Percentiles rank a stretch among this genome's conserved stretches.
These are phyloP conservation scores for Epizoanthus rinbou DNA, from an alignment of 92 coral and sea anemone genomes.

Conservation along the genomic window DNA sequence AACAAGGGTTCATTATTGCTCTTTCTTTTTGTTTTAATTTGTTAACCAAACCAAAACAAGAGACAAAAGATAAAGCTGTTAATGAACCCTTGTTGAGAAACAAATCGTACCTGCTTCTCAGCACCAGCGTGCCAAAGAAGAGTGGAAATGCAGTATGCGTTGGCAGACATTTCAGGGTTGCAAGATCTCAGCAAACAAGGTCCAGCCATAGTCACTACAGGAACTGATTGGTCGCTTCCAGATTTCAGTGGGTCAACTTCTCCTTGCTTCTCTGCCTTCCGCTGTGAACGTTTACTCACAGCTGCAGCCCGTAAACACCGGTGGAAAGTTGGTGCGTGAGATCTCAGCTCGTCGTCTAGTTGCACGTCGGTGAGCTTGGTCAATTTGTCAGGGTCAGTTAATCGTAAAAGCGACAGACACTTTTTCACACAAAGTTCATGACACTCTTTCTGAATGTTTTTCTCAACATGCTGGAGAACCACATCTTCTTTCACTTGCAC, in stretches of 20 bases:
- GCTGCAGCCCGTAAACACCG: conserved; percentile 45
- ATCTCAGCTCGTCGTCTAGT: conserved; percentile 34
- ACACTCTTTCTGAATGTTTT: conserved; percentile 35
- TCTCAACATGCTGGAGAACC: conserved; percentile 20
- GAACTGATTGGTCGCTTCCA: conserved; percentile 2
- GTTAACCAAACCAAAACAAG: too few relatives aligned
- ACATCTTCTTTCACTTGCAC: conserved; percentile 7
- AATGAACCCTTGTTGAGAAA: not conserved
- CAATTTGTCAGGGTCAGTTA: conserved; percentile 26
- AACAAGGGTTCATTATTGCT: not conserved
- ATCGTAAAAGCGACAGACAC: conserved; percentile 29
- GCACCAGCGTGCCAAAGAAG: conserved; percentile 45
- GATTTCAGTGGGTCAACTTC: not conserved
- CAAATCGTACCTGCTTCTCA: conserved; percentile 37
- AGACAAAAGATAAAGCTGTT: too few relatives aligned
- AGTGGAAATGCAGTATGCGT: conserved; percentile 42
- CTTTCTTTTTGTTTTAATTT: too few relatives aligned
- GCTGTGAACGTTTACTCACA: conserved; percentile 16
- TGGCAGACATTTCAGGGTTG: conserved; percentile 37
- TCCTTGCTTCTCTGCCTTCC: conserved; percentile 15
- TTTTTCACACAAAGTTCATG: conserved; percentile 34
- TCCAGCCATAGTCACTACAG: conserved; percentile 35
- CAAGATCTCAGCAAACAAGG: conserved; percentile 27
- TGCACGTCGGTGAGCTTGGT: conserved; percentile 28
- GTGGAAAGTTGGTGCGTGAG: conserved; percentile 40